Conservation (phyloP, 2,888 invertebrate species). For the Thymelicus lineola region DNA sequence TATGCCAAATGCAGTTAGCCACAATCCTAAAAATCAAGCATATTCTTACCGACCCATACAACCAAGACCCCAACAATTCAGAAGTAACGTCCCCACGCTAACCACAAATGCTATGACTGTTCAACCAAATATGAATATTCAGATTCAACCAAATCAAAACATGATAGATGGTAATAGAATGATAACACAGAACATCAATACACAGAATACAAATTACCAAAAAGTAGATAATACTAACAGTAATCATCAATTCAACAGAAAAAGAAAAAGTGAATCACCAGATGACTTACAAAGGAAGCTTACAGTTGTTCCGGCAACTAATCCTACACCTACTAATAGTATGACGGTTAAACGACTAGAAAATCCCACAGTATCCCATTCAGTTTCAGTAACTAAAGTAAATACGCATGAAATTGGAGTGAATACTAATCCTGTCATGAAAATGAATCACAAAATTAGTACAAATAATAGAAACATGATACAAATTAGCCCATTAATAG, state of each 20-base stretch:
- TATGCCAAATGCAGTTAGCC: slow-evolving; percentile 13
- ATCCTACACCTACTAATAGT: slow-evolving; percentile 22
- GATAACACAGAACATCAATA: slow-evolving; percentile 7
- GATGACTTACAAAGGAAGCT: slow-evolving; percentile 60
- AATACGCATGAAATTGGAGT: slow-evolving; percentile 44
- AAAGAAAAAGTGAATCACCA: slow-evolving; percentile 74
- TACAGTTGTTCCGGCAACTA: slow-evolving; percentile 36
- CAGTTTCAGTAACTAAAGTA: slow-evolving; percentile 35
- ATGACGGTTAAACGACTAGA: slow-evolving; percentile 32
- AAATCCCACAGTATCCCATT: slow-evolving; percentile 10
- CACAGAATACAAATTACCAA: slow-evolving; percentile 37
- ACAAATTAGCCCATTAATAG: slow-evolving; percentile 43
- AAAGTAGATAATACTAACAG: slow-evolving; percentile 43
- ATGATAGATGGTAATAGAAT: slow-evolving; percentile 18
- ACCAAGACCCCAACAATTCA: slow-evolving; percentile 56
- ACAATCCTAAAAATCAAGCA: slow-evolving; percentile 45
- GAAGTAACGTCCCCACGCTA: slow-evolving; percentile 37
- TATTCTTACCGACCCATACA: slow-evolving; percentile 64
- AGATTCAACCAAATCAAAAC: slow-evolving; percentile 22
- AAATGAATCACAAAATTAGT: slow-evolving; percentile 45
- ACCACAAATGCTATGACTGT: slow-evolving; percentile 34
- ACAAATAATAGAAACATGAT: slow-evolving; percentile 45
- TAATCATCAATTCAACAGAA: slow-evolving; percentile 52
- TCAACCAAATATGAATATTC: slow-evolving; percentile 41
- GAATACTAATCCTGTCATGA: slow-evolving; percentile 56